phyloP scores from a whole-genome alignment of 2,888 invertebrate genomes.

The Oasisia sp. region DNA sequence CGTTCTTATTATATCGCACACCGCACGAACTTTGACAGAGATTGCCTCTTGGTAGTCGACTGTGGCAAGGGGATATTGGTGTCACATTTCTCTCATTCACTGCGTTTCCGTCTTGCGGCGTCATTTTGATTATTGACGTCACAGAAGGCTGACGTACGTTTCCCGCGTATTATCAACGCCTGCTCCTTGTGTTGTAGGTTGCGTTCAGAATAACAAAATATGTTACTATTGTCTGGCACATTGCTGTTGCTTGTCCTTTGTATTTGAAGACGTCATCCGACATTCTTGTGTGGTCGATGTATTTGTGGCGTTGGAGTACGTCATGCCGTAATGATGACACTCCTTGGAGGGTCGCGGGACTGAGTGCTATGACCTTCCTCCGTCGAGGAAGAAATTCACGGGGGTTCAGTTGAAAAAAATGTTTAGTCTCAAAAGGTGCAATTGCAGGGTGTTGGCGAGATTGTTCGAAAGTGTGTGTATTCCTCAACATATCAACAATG shows the following conservation, averaged over 20 bases:
- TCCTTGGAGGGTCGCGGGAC: no score
- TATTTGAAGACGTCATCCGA: not conserved
- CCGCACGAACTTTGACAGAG: not conserved
- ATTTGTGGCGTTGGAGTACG: no score
- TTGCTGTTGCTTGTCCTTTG: not conserved
- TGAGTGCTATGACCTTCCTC: no score
- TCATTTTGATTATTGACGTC: not conserved
- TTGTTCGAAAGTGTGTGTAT: no score
- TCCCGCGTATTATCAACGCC: not conserved
- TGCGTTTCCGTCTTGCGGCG: not conserved
- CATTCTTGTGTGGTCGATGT: not conserved
- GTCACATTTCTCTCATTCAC: constrained; percentile 17
- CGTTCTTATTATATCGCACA: not conserved
- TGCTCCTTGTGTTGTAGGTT: not conserved
- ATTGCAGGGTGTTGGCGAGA: no score
- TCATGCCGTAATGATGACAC: no score
- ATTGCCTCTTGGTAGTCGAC: not conserved
- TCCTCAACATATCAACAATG: no score
- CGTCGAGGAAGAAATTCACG: no score
- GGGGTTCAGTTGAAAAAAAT: no score
- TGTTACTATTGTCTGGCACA: not conserved
- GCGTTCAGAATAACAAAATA: not conserved
- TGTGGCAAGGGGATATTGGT: not conserved
- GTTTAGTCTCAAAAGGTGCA: no score
- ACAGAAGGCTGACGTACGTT: not conserved